Evolutionary conservation across 2,797 vertebrate genomes (phyloP).

Genomic region (Chrosomus eos): DNA sequence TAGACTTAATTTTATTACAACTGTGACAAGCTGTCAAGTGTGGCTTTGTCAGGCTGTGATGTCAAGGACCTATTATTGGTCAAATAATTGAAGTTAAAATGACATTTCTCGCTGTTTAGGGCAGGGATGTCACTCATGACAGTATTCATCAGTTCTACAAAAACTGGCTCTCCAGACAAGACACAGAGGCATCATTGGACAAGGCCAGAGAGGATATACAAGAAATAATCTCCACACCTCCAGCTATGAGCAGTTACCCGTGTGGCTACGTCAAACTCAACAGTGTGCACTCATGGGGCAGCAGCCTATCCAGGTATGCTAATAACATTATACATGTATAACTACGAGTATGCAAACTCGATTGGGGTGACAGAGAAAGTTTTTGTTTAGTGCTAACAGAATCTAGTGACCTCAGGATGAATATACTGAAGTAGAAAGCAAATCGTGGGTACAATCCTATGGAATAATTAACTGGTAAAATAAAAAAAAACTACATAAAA

Average conservation of each 20-base stretch:
- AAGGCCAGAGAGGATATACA: conserved; percentile 51
- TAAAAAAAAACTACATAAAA: not conserved
- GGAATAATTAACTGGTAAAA: not conserved
- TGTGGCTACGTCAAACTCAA: conserved; percentile 65
- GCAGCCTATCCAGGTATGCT: conserved; percentile 76
- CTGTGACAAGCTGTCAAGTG: not conserved
- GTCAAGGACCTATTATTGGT: not conserved
- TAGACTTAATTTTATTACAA: not conserved
- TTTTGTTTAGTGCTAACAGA: not conserved
- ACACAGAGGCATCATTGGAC: conserved; percentile 68
- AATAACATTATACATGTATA: not conserved
- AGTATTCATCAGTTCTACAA: conserved; percentile 76
- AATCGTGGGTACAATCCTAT: not conserved
- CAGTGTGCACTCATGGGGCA: conserved; percentile 73
- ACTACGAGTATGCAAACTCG: not conserved
- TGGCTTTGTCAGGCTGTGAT: not conserved
- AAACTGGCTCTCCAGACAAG: conserved; percentile 70
- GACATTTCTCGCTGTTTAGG: conserved; percentile 61
- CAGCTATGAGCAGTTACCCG: conserved; percentile 46
- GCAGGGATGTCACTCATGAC: conserved; percentile 77
- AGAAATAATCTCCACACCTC: conserved; percentile 53
- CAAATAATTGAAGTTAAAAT: not conserved
- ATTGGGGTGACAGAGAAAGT: not conserved
- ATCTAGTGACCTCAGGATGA: not conserved
- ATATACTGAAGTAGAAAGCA: not conserved